phyloP scores from a whole-genome alignment of 2,797 vertebrate species.

The Coccyzus lansbergi region DNA sequence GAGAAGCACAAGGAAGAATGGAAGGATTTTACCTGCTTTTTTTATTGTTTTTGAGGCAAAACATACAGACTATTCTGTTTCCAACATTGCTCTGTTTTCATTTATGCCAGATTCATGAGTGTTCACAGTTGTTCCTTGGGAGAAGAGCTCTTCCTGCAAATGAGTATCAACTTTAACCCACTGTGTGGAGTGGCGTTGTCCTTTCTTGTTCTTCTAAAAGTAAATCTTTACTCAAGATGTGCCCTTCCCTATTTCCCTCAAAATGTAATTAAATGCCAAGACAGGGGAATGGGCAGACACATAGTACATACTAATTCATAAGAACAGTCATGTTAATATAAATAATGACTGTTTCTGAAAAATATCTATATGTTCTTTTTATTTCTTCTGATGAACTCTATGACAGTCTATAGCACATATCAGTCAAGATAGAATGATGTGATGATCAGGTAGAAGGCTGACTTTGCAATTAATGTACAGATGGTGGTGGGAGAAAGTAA shows the following conservation, averaged over 20 bases:
- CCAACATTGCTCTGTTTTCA: background rate
- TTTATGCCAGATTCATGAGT: background rate
- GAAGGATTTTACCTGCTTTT: background rate
- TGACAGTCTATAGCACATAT: background rate
- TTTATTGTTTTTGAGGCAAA: background rate
- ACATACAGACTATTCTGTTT: background rate
- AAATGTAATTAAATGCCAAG: background rate
- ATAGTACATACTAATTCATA: background rate
- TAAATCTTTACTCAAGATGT: background rate
- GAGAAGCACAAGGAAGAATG: background rate
- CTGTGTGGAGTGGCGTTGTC: rapidly evolving
- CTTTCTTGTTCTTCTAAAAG: background rate
- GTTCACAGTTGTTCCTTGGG: background rate
- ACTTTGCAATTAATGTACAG: background rate
- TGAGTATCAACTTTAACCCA: background rate
- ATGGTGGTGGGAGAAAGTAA: background rate
- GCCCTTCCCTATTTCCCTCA: background rate
- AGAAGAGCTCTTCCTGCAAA: background rate
- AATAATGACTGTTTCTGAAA: background rate
- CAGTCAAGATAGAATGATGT: background rate
- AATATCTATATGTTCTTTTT: background rate
- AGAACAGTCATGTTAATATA: background rate
- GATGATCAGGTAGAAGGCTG: background rate
- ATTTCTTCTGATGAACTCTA: background rate
- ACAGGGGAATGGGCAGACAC: background rate